Percentiles rank a stretch among this genome's conserved stretches.
These are phyloP conservation scores for Lutraria lutraria DNA, from an alignment of 2,888 invertebrate species.

Conservation along the genomic window DNA sequence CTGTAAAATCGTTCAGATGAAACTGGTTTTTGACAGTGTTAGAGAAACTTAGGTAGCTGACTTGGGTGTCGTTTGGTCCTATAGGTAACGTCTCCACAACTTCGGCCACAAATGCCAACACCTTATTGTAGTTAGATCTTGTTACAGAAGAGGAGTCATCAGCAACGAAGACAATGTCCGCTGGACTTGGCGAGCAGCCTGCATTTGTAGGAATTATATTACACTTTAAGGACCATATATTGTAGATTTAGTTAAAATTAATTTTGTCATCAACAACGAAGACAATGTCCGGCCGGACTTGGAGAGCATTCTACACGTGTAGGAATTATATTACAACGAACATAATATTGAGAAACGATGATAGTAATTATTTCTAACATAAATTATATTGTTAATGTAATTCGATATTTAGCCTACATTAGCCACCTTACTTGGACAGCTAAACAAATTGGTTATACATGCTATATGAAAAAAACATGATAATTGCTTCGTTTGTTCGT, in stretches of 20 bases:
- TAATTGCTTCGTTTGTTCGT: too few relatives aligned
- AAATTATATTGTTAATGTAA: too few relatives aligned
- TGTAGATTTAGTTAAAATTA: too few relatives aligned
- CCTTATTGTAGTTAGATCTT: conserved; percentile 22
- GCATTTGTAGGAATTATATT: background rate
- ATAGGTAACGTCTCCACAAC: conserved; percentile 48
- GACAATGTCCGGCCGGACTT: conserved; percentile 55
- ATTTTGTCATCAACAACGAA: conserved; percentile 67
- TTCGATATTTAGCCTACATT: too few relatives aligned
- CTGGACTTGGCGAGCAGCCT: conserved; percentile 54
- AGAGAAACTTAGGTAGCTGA: conserved; percentile 60
- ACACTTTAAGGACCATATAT: too few relatives aligned
- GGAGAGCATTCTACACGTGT: conserved; percentile 46
- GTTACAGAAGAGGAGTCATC: conserved; percentile 65
- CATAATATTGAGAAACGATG: too few relatives aligned
- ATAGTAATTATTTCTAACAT: too few relatives aligned
- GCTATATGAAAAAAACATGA: too few relatives aligned
- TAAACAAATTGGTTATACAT: too few relatives aligned
- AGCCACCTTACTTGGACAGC: too few relatives aligned
- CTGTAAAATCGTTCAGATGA: conserved; percentile 40
- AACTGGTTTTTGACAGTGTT: conserved; percentile 48
- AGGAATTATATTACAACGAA: background rate
- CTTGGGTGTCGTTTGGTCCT: conserved; percentile 50
- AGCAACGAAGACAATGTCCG: conserved; percentile 62
- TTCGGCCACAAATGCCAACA: conserved; percentile 39